Percentiles rank a stretch among this genome's conserved stretches.
Evolutionary conservation across 2,113 vertebrate genomes (phyloP).

Genomic region (Paramormyrops kingsleyae): DNA sequence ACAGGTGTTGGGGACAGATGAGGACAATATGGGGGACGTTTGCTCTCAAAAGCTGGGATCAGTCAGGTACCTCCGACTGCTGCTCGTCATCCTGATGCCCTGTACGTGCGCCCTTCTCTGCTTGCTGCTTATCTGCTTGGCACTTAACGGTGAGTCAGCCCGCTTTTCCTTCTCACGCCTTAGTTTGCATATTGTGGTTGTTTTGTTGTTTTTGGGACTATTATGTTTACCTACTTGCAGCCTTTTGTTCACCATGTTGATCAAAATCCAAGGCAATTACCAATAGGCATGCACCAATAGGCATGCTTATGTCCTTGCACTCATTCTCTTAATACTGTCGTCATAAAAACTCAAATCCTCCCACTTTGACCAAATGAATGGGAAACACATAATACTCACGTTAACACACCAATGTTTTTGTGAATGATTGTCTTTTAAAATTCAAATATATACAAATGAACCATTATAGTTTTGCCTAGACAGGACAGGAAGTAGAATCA

Average conservation of each 20-base stretch:
- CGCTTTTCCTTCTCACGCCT: neutral
- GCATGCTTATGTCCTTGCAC: neutral
- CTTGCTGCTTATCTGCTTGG: constrained; percentile 64
- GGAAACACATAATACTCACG: neutral
- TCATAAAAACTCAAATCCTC: neutral
- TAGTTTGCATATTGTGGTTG: neutral
- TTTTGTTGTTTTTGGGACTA: neutral
- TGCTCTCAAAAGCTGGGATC: constrained; percentile 67
- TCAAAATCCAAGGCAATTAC: neutral
- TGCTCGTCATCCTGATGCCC: constrained; percentile 67
- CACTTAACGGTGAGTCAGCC: constrained; percentile 62
- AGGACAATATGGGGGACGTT: constrained; percentile 57
- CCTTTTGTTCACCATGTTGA: neutral
- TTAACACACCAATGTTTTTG: neutral
- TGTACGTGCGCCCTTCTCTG: constrained; percentile 71
- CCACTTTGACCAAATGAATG: neutral
- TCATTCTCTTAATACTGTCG: neutral
- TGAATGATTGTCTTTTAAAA: neutral
- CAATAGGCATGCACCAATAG: neutral
- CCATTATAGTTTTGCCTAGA: neutral
- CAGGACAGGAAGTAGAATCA: neutral
- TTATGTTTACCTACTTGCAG: neutral
- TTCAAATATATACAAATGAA: neutral
- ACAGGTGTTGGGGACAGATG: constrained; percentile 63
- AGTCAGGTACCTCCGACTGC: constrained; percentile 58